Evolutionary conservation across 2,888 invertebrate genomes (phyloP).

Genomic region (Laothoe populi): DNA sequence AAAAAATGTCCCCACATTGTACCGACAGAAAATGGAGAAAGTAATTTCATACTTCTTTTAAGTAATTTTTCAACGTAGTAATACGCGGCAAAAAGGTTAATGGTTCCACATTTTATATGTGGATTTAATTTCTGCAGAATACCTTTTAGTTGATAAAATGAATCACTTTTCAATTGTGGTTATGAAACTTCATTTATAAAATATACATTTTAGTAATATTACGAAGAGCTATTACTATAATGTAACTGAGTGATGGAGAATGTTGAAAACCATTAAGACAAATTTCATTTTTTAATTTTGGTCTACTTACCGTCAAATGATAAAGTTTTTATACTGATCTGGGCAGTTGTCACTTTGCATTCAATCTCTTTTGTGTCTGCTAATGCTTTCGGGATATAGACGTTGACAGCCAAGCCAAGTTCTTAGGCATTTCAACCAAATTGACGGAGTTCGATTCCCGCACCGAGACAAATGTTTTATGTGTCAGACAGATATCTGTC

Average conservation of each 20-base stretch:
- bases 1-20: background rate
- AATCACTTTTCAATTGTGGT: slow-evolving; percentile 19
- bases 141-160: slow-evolving; percentile 1
- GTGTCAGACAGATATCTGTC: too few species aligned
- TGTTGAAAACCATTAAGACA: background rate
- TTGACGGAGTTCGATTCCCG: too few species aligned
- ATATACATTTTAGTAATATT: background rate
- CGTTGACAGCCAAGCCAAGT: too few species aligned
- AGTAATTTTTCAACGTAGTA: slow-evolving; percentile 21
- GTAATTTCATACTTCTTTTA: slow-evolving; percentile 19
- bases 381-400: too few species aligned
- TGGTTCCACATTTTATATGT: slow-evolving; percentile 17
- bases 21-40: slow-evolving; percentile 16
- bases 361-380: too few species aligned
- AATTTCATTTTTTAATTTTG: background rate
- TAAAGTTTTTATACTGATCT: too few species aligned
- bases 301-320: too few species aligned
- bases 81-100: slow-evolving; percentile 8
- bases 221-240: background rate
- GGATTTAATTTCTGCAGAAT: slow-evolving; percentile 3
- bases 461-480: too few species aligned
- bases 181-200: background rate
- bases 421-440: too few species aligned
- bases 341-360: too few species aligned
- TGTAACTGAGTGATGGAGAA: background rate